phyloP scores from a whole-genome alignment of 2,888 invertebrate species.

The Linnaemya vulpina region DNA sequence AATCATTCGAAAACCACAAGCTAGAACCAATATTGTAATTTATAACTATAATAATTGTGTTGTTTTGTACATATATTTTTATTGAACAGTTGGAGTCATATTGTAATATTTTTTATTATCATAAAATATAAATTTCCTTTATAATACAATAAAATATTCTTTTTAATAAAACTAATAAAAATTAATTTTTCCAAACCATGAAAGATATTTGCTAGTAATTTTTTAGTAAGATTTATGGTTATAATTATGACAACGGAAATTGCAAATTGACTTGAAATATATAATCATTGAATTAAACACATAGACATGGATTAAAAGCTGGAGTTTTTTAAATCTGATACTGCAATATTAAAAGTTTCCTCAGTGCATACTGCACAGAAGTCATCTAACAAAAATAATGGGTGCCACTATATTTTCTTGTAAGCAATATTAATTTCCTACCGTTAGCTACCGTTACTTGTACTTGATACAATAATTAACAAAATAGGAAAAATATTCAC shows the following conservation, averaged over 20 bases:
- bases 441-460: no score
- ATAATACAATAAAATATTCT: constrained; percentile 15
- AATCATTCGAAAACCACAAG: background rate
- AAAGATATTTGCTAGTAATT: background rate
- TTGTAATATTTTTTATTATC: constrained; percentile 49
- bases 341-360: no score
- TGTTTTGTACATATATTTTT: constrained; percentile 38
- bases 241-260: background rate
- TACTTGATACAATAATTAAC: no score
- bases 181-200: constrained; percentile 17
- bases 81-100: constrained; percentile 38
- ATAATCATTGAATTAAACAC: no score
- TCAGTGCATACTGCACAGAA: no score
- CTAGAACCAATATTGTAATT: constrained; percentile 8
- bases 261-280: background rate
- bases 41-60: constrained; percentile 29
- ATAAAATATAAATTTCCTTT: constrained; percentile 14
- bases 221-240: background rate
- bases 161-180: constrained; percentile 18
- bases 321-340: no score
- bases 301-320: no score
- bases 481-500: no score
- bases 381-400: no score
- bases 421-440: no score
- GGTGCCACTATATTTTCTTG: no score